Base-by-base conservation (phyloP, 2,888 invertebrate genomes). In the Celastrina argiolus region DNA sequence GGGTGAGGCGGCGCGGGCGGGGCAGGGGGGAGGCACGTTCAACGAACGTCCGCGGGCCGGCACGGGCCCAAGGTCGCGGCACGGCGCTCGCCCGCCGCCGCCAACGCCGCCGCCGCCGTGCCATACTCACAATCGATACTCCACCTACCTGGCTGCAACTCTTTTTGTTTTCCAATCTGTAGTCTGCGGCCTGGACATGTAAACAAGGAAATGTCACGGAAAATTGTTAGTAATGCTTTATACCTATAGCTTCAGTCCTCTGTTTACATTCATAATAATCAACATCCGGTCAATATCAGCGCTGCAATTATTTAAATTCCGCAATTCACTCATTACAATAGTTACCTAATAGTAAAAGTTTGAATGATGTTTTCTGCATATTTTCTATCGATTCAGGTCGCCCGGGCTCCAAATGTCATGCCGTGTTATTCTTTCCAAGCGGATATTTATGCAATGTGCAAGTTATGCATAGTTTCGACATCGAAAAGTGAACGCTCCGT, bases 31-130 rank as follows among this genome's bases (percentile, higher is more conserved):
- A 68, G 72, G 74, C 75, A 78, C 78, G 79, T 88, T 89, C 90
- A 90, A 90, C 88, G 90, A 91, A 90, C 90, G 90, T 89, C 90
- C 90, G 90, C 89, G 89, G 80, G 78, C 84, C 82, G 82, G 81
- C 85, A 79, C 84, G 81, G 81, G 80, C 87, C 84, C 90, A 90
- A 90, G 90, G 90, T 89, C 90, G 89, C 82, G 80, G 84, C 85
- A 82, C 68, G 67, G 56, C 73, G 74, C 74, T 63, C 67, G 80
- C 83, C 79, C 81, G 81, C 81, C 79, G 76, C 79, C 74, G 69
- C 81, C 79, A 76, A 79, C 74, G 69, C 74, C 74, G 72, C 77
- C 72, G 68, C 71, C 72, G 73, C 75, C 74, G 76, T 72, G 71
- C 75, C 74, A 71, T 59, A 73, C 73, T 71, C 75, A 66, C 59